A percentile compares a stretch with the other conserved stretches of the same genome.
phyloP scores from a whole-genome alignment of 2,113 vertebrate genomes.

The Tragelaphus strepsiceros region DNA sequence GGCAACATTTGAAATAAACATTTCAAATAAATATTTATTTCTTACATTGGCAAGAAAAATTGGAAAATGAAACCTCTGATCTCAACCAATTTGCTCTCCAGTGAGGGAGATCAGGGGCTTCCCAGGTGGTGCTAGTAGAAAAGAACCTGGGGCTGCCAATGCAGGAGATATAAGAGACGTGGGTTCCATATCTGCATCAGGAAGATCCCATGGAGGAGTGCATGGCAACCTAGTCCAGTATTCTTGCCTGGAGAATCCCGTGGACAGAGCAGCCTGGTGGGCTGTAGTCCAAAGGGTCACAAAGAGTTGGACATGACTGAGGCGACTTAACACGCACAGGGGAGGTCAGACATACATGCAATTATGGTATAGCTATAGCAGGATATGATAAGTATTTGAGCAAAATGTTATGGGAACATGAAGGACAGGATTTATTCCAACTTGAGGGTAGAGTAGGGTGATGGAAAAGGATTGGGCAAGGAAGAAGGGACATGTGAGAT shows the following conservation, averaged over 20 bases:
- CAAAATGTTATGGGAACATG: background rate
- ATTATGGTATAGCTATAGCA: background rate
- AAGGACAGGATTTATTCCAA: background rate
- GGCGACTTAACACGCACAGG: background rate
- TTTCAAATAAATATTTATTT: no score
- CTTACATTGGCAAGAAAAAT: constrained; percentile 1
- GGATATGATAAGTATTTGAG: constrained; percentile 14
- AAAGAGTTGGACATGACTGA: background rate
- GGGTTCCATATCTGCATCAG: background rate
- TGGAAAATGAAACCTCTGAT: background rate
- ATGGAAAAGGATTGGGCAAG: background rate
- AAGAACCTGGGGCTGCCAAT: background rate
- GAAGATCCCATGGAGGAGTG: background rate
- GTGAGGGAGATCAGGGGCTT: background rate
- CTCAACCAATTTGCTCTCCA: background rate
- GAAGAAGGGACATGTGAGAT: background rate
- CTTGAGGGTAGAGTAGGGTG: background rate
- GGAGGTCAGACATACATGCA: background rate
- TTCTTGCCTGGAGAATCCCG: background rate
- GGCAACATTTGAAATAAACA: no score
- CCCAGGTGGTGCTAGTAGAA: background rate
- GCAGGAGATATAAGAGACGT: background rate
- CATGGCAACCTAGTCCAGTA: background rate
- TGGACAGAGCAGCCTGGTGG: background rate
- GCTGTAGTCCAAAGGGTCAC: background rate